Percentiles rank a stretch among this genome's conserved stretches.
phyloP scores from a whole-genome alignment of 2,113 vertebrate species.

The Echinops telfairi region DNA sequence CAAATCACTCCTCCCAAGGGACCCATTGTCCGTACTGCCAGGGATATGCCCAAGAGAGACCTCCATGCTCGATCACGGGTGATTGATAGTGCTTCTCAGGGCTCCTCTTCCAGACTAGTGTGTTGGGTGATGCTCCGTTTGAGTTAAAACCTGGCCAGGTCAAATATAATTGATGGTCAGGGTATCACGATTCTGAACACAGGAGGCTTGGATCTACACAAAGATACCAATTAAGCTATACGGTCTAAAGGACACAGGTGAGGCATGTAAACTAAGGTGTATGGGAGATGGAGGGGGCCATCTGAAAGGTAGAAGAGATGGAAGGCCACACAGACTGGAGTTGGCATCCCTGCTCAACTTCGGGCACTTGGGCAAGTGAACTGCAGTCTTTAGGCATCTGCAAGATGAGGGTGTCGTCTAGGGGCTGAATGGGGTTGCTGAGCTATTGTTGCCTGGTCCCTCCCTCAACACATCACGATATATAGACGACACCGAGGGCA shows the following conservation, averaged over 20 bases:
- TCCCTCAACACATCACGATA: not conserved
- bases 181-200: not conserved
- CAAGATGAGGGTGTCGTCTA: not conserved
- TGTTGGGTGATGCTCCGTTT: not conserved
- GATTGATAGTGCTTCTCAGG: no score
- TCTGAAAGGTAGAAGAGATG: no score
- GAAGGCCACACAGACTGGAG: not conserved
- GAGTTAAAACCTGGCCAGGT: not conserved
- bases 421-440: no score
- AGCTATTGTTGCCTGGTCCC: no score
- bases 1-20: no score
- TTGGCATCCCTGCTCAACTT: not conserved
- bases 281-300: not conserved
- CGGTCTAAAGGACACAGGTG: not conserved
- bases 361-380: not conserved
- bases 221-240: no score
- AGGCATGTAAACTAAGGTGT: not conserved
- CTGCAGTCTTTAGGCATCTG: not conserved
- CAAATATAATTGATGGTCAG: not conserved
- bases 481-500: no score
- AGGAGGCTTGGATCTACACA: not conserved
- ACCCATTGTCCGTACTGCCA: not conserved
- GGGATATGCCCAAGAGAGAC: fast-evolving
- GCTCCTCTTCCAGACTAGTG: no score
- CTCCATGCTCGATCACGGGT: not conserved